Base-by-base conservation (phyloP, 2,888 invertebrate genomes). In the Morpho helenor region DNA sequence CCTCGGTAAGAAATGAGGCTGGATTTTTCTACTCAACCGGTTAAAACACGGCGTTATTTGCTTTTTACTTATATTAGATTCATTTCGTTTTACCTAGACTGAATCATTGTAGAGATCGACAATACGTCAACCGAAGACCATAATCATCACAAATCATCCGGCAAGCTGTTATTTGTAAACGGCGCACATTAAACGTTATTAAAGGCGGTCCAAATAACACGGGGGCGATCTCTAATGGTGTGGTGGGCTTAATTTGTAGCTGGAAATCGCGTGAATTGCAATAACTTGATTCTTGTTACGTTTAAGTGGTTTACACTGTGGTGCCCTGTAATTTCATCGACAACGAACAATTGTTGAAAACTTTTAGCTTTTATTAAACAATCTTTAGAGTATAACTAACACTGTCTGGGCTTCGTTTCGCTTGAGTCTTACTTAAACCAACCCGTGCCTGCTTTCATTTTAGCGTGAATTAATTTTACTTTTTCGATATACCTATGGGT, bases 101-200 rank as follows among this genome's bases (percentile, higher is more conserved):
- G 3, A 43, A 43, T 43, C 42, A 4, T 7, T 43, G 8, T 4
- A 43, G 9, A 43, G 42, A 47, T 40, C 47, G 41, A 54, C 48
- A 23, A 54, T 54, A 16, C 54, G 31, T 48, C 48, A 42, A 23
- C 40, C 31, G 10, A 48, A 48, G n/a, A 42, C 52, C 40, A 46
- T 46, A 40, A 48, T 54, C 54, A 54, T 23, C 47, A 48, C 54
- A 48, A 54, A 54, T 54, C 48, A 48, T 48, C 3, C 2, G 48
- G 40, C 23, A 10, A 22, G 48, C 48, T 70, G 74, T 81, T 79
- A 80, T 78, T 77, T 77, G 73, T 79, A 76, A 80, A 75, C 73
- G 73, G 67, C 67, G 63, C 71, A 69, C 73, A 77, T 80, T 79
- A 77, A 70, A 71, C 66, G 67, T 70, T 75, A 83, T 82, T 82